phyloP scores from a whole-genome alignment of 2,797 vertebrate genomes.

The Syndactyla subalaris region DNA sequence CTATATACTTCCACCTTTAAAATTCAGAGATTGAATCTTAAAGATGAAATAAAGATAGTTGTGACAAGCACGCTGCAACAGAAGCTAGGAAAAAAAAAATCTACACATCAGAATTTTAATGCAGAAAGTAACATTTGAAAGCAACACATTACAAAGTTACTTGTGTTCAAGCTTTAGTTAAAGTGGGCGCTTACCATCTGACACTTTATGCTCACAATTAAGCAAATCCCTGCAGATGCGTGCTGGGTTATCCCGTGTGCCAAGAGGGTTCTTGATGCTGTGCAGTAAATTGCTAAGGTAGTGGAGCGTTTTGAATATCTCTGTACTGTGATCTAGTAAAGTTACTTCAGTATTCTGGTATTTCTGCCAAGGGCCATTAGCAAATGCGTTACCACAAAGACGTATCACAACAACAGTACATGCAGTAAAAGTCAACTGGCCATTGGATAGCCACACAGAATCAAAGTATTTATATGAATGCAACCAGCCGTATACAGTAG shows the following conservation, averaged over 20 bases:
- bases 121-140: neutral
- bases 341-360: slow-evolving; percentile 91
- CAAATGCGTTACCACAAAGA: slow-evolving; percentile 55
- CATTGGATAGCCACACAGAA: neutral
- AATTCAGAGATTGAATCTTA: neutral
- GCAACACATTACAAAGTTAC: neutral
- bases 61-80: neutral
- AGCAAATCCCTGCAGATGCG: slow-evolving; percentile 94
- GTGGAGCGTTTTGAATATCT: slow-evolving; percentile 90
- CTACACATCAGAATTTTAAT: neutral
- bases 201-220: slow-evolving; percentile 85
- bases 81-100: neutral
- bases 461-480: neutral
- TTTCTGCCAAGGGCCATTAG: slow-evolving; percentile 79
- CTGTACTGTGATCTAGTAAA: slow-evolving; percentile 82
- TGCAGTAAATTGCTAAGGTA: slow-evolving; percentile 90
- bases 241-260: slow-evolving; percentile 91
- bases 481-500: neutral
- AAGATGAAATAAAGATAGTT: neutral
- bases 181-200: slow-evolving; percentile 84
- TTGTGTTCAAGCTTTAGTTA: neutral
- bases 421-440: neutral
- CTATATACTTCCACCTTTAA: neutral
- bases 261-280: slow-evolving; percentile 91
- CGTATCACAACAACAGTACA: neutral